Percentiles rank a stretch among this genome's conserved stretches.
Evolutionary conservation across 2,113 vertebrate genomes (phyloP).

Genomic region (human (Homo sapiens)): GRCh38 chr2:15803001-15803500

Average conservation of each 20-base stretch:
- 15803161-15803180: constrained; percentile 68
- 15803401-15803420: rapidly evolving
- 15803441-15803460: neutral
- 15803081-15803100: constrained; percentile 26
- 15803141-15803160: constrained; percentile 43
- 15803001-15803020: constrained; percentile 53
- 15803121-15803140: constrained; percentile 77
- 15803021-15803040: constrained; percentile 56
- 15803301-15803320: neutral
- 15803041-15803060: constrained; percentile 67
- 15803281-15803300: constrained; percentile 41
- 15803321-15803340: neutral
- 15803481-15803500: neutral
- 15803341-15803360: neutral
- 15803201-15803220: constrained; percentile 71
- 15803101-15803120: constrained; percentile 60
- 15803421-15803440: neutral
- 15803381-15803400: neutral
- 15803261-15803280: constrained; percentile 46
- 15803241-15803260: constrained; percentile 63
- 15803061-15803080: constrained; percentile 35
- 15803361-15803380: neutral
- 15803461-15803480: neutral
- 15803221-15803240: constrained; percentile 53
- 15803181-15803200: constrained; percentile 54